These are phyloP conservation scores for Dione vanillae DNA, from an alignment of 2,888 invertebrate species.

Conservation along the genomic window DNA sequence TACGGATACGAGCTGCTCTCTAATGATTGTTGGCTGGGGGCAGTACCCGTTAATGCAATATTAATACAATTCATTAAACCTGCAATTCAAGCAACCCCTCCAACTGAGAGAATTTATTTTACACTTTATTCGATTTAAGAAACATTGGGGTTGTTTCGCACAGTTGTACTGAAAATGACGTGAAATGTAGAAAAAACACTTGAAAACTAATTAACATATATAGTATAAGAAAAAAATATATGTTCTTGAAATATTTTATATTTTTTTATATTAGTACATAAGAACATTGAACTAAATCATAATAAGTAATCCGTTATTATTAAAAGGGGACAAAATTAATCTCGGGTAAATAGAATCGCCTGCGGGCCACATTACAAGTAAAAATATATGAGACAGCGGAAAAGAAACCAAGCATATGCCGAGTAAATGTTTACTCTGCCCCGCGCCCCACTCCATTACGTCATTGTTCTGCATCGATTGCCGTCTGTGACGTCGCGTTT, in stretches of 20 bases:
- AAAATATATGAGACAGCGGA: constrained; percentile 83
- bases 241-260: constrained; percentile 4
- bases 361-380: constrained; percentile 78
- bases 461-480: constrained; percentile 83
- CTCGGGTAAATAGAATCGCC: constrained; percentile 71
- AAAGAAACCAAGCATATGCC: constrained; percentile 83
- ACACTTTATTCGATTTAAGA: constrained; percentile 51
- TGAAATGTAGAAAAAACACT: constrained; percentile 3
- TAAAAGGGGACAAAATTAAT: constrained; percentile 71
- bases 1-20: constrained; percentile 59
- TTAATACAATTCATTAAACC: constrained; percentile 85
- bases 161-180: constrained; percentile 8
- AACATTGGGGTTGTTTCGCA: constrained; percentile 38
- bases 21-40: constrained; percentile 81
- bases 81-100: constrained; percentile 71
- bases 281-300: constrained; percentile 19
- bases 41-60: constrained; percentile 82
- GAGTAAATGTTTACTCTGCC: constrained; percentile 79
- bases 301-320: constrained; percentile 38
- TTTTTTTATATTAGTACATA: background rate
- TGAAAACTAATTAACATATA: too few species aligned
- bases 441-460: constrained; percentile 66
- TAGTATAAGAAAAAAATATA: background rate
- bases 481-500: constrained; percentile 70
- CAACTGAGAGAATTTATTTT: constrained; percentile 48